Evolutionary conservation across 2,113 vertebrate genomes (phyloP).

Genomic region (Setophaga kirtlandii): DNA sequence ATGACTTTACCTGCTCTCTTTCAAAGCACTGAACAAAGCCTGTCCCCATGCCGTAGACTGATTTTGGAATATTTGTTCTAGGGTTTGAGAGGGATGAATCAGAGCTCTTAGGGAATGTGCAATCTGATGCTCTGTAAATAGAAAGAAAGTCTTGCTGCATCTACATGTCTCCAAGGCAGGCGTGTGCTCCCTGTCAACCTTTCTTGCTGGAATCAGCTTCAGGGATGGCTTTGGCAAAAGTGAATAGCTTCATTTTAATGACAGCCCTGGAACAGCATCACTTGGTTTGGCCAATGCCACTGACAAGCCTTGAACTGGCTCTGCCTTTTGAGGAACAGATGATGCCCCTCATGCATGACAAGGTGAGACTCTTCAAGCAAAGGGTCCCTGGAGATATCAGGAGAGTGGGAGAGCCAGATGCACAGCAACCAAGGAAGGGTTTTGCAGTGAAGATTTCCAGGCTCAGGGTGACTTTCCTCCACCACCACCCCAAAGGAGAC

Average conservation of each 20-base stretch:
- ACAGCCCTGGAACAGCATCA: neutral
- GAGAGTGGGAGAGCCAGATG: neutral
- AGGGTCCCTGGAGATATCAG: neutral
- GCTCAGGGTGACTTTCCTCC: neutral
- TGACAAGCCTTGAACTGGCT: neutral
- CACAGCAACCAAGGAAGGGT: neutral
- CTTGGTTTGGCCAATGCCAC: neutral
- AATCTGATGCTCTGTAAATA: slow-evolving; percentile 59
- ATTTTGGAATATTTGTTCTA: slow-evolving; percentile 64
- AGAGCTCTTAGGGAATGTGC: slow-evolving; percentile 44
- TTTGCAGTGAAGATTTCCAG: neutral
- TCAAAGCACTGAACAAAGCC: slow-evolving; percentile 58
- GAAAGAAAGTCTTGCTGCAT: slow-evolving; percentile 30
- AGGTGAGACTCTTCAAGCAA: neutral
- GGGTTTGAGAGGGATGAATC: slow-evolving; percentile 59
- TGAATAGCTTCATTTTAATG: neutral
- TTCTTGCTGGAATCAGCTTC: neutral
- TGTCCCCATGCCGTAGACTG: slow-evolving; percentile 37
- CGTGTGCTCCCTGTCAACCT: slow-evolving; percentile 26
- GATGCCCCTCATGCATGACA: neutral
- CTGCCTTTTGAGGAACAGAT: slow-evolving; percentile 6
- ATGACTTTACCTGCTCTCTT: slow-evolving; percentile 64
- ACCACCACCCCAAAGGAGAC: neutral
- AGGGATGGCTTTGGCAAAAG: neutral
- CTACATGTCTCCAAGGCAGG: neutral